These are phyloP conservation scores for Agapornis roseicollis DNA, from an alignment of 2,113 vertebrate genomes.

Conservation along the genomic window DNA sequence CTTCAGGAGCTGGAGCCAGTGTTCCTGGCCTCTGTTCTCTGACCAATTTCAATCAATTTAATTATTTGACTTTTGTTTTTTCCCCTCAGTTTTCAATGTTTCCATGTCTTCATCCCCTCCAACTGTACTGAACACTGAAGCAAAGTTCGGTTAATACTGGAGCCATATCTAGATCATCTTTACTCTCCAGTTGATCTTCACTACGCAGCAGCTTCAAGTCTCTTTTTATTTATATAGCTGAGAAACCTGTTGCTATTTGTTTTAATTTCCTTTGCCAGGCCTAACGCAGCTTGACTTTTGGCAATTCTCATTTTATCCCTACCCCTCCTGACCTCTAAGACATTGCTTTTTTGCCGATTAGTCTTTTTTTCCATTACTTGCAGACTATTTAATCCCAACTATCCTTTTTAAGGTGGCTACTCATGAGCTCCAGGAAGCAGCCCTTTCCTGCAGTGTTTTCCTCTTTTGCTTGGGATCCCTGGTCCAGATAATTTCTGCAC, in stretches of 20 bases:
- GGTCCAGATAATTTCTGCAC: background rate
- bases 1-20: background rate
- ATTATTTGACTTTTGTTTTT: background rate
- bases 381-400: slow-evolving; percentile 3
- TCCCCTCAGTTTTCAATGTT: background rate
- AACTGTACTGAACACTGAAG: background rate
- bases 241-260: slow-evolving; percentile 67
- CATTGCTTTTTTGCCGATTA: slow-evolving; percentile 24
- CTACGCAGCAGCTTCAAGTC: slow-evolving; percentile 22
- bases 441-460: background rate
- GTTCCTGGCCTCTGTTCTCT: background rate
- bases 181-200: slow-evolving; percentile 5
- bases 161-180: slow-evolving; percentile 28
- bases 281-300: slow-evolving; percentile 58
- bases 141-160: background rate
- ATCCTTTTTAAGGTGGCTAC: slow-evolving; percentile 35
- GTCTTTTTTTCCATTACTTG: slow-evolving; percentile 48
- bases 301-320: slow-evolving; percentile 55
- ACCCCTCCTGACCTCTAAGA: slow-evolving; percentile 58
- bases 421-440: background rate
- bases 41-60: background rate
- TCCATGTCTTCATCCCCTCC: background rate
- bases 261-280: slow-evolving; percentile 62
- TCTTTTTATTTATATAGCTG: slow-evolving; percentile 66
- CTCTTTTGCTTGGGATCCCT: background rate